Percentiles rank a stretch among this genome's conserved stretches.
Evolutionary conservation across 30 jellyfish, hydroid and myxozoan species (phyloP).

Genomic region (Hydractinia symbiolongicarpus): DNA sequence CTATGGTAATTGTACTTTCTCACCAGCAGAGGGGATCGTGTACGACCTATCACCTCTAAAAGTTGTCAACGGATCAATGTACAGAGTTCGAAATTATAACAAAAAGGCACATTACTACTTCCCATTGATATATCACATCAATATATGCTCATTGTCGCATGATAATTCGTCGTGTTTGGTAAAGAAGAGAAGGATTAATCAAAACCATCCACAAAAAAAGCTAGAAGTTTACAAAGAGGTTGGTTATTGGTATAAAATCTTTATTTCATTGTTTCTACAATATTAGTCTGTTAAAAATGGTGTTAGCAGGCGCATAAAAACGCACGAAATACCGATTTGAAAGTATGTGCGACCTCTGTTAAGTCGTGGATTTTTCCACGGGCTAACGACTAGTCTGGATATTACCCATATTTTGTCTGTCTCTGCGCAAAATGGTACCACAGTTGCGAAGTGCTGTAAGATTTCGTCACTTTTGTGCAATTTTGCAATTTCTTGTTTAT

Average conservation of each 20-base stretch:
- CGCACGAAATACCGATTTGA: too few species aligned
- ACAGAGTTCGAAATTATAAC: conserved; percentile 52
- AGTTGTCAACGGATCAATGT: conserved; percentile 77
- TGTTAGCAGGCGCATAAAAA: too few species aligned
- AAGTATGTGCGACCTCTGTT: too few species aligned
- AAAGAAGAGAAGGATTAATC: conserved; percentile 1
- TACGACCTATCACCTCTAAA: conserved; percentile 80
- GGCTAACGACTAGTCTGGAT: too few species aligned
- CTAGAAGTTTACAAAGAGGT: conserved; percentile 15
- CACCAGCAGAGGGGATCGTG: conserved; percentile 49
- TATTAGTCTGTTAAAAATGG: not conserved
- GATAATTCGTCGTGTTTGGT: conserved; percentile 66
- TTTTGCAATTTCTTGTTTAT: too few species aligned
- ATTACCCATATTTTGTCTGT: too few species aligned
- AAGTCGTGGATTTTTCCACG: too few species aligned
- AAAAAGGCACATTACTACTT: not conserved
- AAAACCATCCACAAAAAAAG: not conserved
- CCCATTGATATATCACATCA: conserved; percentile 43
- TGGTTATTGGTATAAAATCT: not conserved
- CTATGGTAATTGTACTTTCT: conserved; percentile 44
- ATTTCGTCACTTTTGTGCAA: too few species aligned
- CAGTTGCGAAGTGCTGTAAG: too few species aligned
- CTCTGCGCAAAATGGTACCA: too few species aligned
- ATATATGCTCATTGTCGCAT: conserved; percentile 69
- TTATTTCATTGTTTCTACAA: not conserved